Conservation (phyloP, 1,140 invertebrate genomes). For the Drosophila mayri region DNA sequence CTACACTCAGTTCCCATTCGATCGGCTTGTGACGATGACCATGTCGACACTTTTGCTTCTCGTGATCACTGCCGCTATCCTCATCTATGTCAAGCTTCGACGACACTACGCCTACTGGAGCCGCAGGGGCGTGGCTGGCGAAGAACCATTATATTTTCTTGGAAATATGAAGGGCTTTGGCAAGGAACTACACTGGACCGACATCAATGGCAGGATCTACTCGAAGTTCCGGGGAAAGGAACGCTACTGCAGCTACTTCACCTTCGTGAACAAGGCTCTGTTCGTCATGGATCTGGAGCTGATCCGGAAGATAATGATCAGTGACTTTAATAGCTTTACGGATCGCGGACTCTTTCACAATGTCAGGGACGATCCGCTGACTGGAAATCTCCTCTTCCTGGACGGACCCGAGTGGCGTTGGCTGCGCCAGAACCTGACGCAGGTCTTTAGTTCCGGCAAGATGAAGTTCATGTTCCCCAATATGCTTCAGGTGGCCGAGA, state of each 20-base stretch:
- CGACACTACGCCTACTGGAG: slow-evolving; percentile 85
- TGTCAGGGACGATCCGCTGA: slow-evolving; percentile 86
- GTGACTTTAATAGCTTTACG: slow-evolving; percentile 87
- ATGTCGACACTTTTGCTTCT: slow-evolving; percentile 48
- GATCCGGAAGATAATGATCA: slow-evolving; percentile 86
- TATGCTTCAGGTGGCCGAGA: slow-evolving; percentile 84
- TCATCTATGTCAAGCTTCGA: slow-evolving; percentile 44
- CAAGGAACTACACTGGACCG: slow-evolving; percentile 54
- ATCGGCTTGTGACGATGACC: neutral
- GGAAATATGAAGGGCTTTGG: slow-evolving; percentile 73
- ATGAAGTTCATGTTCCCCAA: slow-evolving; percentile 87
- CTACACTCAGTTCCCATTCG: slow-evolving; percentile 32
- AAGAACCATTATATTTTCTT: slow-evolving; percentile 36
- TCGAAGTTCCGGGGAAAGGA: slow-evolving; percentile 29
- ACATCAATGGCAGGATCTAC: slow-evolving; percentile 68
- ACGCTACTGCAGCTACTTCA: slow-evolving; percentile 65
- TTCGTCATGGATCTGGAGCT: slow-evolving; percentile 81
- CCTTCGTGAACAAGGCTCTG: slow-evolving; percentile 56
- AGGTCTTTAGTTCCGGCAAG: slow-evolving; percentile 88
- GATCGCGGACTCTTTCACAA: slow-evolving; percentile 85
- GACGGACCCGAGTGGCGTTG: slow-evolving; percentile 87
- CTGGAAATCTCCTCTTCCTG: slow-evolving; percentile 86
- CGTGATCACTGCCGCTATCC: neutral
- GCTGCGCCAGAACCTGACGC: slow-evolving; percentile 87
- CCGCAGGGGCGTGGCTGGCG: slow-evolving; percentile 77